Conservation (phyloP, 2,113 vertebrate species). For the Apodemus speciosus region DNA sequence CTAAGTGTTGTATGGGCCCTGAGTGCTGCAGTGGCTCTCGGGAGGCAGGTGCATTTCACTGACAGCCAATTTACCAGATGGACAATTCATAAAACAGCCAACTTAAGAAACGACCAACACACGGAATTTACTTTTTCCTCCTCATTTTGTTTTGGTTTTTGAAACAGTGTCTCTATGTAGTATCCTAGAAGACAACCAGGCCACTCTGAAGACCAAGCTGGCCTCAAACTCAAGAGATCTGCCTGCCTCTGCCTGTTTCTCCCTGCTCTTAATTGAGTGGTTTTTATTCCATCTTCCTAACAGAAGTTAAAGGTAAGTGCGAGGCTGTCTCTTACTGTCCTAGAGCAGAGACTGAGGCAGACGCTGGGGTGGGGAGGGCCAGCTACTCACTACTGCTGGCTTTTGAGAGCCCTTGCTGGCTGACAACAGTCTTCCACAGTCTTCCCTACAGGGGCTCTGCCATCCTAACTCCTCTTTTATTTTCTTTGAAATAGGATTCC, state of each 20-base stretch:
- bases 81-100: neutral
- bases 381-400: neutral
- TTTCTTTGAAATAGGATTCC: neutral
- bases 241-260: neutral
- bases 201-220: neutral
- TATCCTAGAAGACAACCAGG: neutral
- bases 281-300: conserved; percentile 40
- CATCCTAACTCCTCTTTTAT: neutral
- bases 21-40: neutral
- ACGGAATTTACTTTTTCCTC: neutral
- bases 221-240: neutral
- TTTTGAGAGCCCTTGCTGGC: neutral
- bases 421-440: neutral
- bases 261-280: neutral
- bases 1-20: neutral
- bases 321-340: neutral
- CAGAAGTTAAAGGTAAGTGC: neutral
- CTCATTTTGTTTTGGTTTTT: too few species aligned
- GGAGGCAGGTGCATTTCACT: neutral
- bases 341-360: neutral
- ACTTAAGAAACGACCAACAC: neutral
- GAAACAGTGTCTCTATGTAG: neutral
- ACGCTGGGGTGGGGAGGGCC: too few species aligned
- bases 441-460: neutral
- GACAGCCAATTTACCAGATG: neutral